phyloP scores from a whole-genome alignment of 2,888 invertebrate genomes.

The Lasiommata megera region DNA sequence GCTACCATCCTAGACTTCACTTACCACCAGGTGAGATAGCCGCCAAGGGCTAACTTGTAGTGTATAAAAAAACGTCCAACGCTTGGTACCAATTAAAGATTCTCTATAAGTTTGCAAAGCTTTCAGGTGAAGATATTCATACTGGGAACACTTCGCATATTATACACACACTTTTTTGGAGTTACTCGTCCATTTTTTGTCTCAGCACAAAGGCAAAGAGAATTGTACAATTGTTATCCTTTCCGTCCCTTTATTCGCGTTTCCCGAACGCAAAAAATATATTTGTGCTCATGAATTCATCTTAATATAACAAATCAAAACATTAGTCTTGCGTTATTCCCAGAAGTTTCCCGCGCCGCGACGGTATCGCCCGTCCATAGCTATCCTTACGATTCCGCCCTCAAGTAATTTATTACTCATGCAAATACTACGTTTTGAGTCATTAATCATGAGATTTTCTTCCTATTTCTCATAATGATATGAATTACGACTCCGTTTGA shows the following conservation, averaged over 20 bases:
- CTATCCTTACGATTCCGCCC: conserved; percentile 15
- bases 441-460: conserved; percentile 23
- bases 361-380: background rate
- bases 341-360: background rate
- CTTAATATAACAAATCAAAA: conserved; percentile 4
- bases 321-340: background rate
- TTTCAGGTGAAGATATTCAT: too few species aligned
- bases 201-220: too few species aligned
- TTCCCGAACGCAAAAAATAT: background rate
- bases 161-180: too few species aligned
- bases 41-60: too few species aligned
- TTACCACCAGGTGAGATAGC: too few species aligned
- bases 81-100: too few species aligned
- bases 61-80: too few species aligned
- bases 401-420: conserved; percentile 27
- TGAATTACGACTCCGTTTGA: conserved; percentile 17
- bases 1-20: too few species aligned
- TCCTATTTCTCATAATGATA: conserved; percentile 11
- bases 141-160: too few species aligned
- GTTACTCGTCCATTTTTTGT: too few species aligned
- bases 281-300: background rate
- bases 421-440: conserved; percentile 25
- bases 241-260: background rate
- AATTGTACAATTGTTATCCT: too few species aligned
- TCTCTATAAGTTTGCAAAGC: too few species aligned